These are phyloP conservation scores for Puntigrus tetrazona DNA, from an alignment of 2,113 vertebrate species.

Conservation along the genomic window DNA sequence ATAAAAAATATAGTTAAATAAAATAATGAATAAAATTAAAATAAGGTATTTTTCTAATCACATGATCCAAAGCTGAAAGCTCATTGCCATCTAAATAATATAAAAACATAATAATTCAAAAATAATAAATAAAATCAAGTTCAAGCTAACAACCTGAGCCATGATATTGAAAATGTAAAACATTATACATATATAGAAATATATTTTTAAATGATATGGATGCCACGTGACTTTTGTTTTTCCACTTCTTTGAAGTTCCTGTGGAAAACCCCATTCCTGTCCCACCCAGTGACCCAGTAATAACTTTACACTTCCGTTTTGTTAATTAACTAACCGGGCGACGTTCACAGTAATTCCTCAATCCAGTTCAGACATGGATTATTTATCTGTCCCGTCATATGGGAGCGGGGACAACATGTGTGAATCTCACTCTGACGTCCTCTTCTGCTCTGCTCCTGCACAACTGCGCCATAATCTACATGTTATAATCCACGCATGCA, in stretches of 20 bases:
- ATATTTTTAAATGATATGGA: neutral
- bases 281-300: constrained; percentile 18
- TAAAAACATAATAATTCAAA: too few relatives aligned
- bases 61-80: too few relatives aligned
- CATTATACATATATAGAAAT: neutral
- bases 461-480: constrained; percentile 26
- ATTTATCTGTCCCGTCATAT: constrained; percentile 3
- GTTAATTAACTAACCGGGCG: constrained; percentile 24
- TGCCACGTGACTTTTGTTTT: neutral
- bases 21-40: too few relatives aligned
- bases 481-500: constrained; percentile 35
- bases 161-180: neutral
- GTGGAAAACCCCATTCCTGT: neutral
- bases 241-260: neutral
- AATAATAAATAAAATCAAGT: too few relatives aligned
- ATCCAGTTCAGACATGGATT: constrained; percentile 22
- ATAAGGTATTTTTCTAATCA: too few relatives aligned
- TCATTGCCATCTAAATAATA: too few relatives aligned
- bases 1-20: too few relatives aligned
- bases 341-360: constrained; percentile 4
- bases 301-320: constrained; percentile 20
- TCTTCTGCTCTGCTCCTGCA: neutral
- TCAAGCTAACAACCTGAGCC: too few relatives aligned
- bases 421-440: neutral
- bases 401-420: neutral